phyloP scores from a whole-genome alignment of 2,888 invertebrate species.

The Rhingia rostrata region DNA sequence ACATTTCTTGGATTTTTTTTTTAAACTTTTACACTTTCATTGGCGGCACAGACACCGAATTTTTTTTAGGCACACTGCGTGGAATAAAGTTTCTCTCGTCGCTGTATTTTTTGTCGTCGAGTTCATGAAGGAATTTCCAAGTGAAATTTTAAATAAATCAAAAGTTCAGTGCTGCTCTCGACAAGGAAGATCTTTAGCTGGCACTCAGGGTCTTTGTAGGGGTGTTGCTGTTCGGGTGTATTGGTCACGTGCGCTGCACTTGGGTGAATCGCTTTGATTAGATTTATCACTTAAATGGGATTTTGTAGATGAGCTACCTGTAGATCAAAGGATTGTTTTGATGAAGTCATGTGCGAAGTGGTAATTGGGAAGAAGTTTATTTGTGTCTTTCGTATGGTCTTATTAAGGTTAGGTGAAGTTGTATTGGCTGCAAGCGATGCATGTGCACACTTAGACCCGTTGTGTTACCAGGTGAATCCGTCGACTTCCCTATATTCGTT shows the following conservation, averaged over 20 bases:
- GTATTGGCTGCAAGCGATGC: no score
- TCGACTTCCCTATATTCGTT: no score
- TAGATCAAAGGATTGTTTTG: constrained; percentile 39
- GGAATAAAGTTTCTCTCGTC: constrained; percentile 10
- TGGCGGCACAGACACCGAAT: constrained; percentile 53
- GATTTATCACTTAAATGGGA: constrained; percentile 59
- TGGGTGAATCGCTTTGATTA: constrained; percentile 30
- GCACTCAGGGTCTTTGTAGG: not conserved
- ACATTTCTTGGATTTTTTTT: constrained; percentile 1
- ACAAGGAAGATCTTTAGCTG: constrained; percentile 27
- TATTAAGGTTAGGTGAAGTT: no score
- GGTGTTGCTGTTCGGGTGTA: not conserved
- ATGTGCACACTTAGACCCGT: no score
- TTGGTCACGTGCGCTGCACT: constrained; percentile 40
- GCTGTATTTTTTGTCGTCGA: not conserved
- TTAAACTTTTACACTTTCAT: constrained; percentile 46
- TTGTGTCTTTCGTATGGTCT: no score
- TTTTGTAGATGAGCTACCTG: constrained; percentile 20
- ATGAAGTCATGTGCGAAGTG: not conserved
- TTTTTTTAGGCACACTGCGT: not conserved
- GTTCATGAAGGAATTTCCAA: constrained; percentile 27
- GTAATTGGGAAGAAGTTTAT: no score
- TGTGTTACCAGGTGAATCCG: no score
- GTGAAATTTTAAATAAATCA: constrained; percentile 55
- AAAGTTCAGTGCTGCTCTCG: constrained; percentile 37